Evolutionary conservation across 2,113 vertebrate species (phyloP).

Genomic region (Salvelinus alpinus): DNA sequence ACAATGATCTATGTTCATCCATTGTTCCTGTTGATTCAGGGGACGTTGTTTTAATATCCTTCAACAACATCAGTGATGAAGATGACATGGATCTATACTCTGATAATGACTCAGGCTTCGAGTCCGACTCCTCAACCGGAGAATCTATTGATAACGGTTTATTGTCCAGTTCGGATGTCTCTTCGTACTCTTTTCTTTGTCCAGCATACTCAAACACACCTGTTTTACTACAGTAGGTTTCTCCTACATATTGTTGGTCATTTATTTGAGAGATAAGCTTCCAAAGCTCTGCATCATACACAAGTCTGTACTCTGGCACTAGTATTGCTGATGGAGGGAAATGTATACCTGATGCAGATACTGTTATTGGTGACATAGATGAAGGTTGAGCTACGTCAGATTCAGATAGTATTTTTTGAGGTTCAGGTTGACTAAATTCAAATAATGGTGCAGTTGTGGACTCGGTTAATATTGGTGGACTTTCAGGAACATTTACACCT

Average conservation of each 20-base stretch:
- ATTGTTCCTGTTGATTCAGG: slow-evolving; percentile 17
- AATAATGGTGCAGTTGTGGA: too few species aligned
- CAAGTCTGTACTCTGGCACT: slow-evolving; percentile 21
- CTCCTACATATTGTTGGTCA: slow-evolving; percentile 67
- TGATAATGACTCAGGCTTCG: slow-evolving; percentile 8
- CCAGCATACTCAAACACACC: slow-evolving; percentile 25
- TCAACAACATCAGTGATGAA: background rate
- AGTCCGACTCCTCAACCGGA: slow-evolving; percentile 12
- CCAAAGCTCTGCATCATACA: slow-evolving; percentile 37
- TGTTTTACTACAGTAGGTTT: slow-evolving; percentile 41
- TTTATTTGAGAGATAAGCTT: slow-evolving; percentile 62
- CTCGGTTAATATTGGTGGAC: background rate
- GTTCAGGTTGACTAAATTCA: background rate
- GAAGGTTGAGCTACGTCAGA: background rate
- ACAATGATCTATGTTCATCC: slow-evolving; percentile 21
- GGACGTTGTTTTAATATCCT: slow-evolving; percentile 13
- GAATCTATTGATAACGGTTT: background rate
- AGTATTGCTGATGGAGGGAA: slow-evolving; percentile 10
- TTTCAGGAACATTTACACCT: background rate
- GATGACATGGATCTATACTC: background rate
- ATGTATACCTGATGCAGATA: background rate
- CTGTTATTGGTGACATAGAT: background rate
- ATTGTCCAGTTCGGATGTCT: background rate
- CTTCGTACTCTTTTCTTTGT: background rate
- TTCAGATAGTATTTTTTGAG: background rate